These are phyloP conservation scores for Anguilla marmorata DNA, from an alignment of 2,797 vertebrate species.

Conservation along the genomic window DNA sequence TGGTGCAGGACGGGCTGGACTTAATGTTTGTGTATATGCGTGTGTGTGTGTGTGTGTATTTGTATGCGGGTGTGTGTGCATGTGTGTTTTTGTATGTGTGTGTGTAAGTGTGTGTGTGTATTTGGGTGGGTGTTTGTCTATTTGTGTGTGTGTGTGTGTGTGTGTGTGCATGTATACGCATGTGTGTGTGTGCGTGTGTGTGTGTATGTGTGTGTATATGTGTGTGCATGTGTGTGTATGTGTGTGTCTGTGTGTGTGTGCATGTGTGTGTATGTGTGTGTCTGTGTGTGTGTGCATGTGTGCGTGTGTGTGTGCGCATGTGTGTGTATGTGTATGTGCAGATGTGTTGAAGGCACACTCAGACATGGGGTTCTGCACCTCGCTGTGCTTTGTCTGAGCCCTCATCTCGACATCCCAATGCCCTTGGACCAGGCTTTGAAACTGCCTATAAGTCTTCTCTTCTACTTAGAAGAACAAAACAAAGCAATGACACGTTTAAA, in stretches of 20 bases:
- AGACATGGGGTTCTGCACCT: background rate
- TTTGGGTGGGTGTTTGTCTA: background rate
- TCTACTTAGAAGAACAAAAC: too few species aligned
- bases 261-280: too few species aligned
- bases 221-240: background rate
- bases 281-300: too few species aligned
- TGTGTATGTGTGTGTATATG: background rate
- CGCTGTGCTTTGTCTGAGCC: background rate
- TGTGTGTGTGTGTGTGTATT: background rate
- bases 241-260: background rate
- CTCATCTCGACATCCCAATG: background rate
- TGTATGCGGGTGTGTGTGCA: background rate
- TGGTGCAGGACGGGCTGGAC: background rate
- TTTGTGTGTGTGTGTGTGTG: too few species aligned
- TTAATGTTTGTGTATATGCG: background rate
- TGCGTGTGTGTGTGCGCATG: background rate
- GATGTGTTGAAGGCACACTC: background rate
- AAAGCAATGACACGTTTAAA: too few species aligned
- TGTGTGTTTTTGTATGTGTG: background rate
- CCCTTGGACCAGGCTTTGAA: background rate
- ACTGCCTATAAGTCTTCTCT: too few species aligned
- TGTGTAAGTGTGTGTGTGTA: background rate
- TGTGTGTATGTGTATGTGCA: background rate
- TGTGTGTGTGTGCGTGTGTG: too few species aligned
- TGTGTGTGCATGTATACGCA: too few species aligned